Evolutionary conservation across 2,113 vertebrate genomes (phyloP).

Genomic region (Siniperca knerii): DNA sequence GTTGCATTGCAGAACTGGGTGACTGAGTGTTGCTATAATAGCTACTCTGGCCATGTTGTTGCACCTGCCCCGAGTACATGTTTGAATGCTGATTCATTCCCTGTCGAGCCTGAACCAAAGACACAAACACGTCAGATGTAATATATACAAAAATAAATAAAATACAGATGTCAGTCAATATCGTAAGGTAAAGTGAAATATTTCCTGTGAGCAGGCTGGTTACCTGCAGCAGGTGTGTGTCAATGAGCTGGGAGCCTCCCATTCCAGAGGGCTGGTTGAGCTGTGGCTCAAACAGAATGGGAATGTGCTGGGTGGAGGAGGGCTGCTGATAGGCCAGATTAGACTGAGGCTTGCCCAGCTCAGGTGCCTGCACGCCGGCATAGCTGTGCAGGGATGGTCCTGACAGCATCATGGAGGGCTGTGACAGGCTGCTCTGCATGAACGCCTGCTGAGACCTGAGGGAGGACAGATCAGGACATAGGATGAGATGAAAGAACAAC

Average conservation of each 20-base stretch:
- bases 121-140: conserved; percentile 10
- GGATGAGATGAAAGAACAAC: not conserved
- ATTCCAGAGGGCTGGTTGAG: conserved; percentile 95
- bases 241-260: conserved; percentile 95
- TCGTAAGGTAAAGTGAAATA: not conserved
- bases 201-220: not conserved
- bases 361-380: conserved; percentile 92
- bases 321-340: conserved; percentile 95
- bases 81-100: conserved; percentile 97
- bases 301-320: conserved; percentile 95
- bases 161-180: not conserved
- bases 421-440: conserved; percentile 96
- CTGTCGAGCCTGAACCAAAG: conserved; percentile 90
- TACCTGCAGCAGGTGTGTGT: conserved; percentile 97
- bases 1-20: conserved; percentile 93
- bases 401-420: conserved; percentile 96
- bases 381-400: conserved; percentile 96
- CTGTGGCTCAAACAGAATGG: conserved; percentile 97
- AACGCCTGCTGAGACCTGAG: conserved; percentile 96
- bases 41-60: conserved; percentile 95
- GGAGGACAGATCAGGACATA: not conserved
- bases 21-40: conserved; percentile 98
- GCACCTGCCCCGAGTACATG: conserved; percentile 96
- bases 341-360: conserved; percentile 95
- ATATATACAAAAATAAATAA: not conserved